A percentile compares a stretch with the other conserved stretches of the same genome.
Evolutionary conservation across 2,797 vertebrate species (phyloP).

Genomic region (Remorina albescens): DNA sequence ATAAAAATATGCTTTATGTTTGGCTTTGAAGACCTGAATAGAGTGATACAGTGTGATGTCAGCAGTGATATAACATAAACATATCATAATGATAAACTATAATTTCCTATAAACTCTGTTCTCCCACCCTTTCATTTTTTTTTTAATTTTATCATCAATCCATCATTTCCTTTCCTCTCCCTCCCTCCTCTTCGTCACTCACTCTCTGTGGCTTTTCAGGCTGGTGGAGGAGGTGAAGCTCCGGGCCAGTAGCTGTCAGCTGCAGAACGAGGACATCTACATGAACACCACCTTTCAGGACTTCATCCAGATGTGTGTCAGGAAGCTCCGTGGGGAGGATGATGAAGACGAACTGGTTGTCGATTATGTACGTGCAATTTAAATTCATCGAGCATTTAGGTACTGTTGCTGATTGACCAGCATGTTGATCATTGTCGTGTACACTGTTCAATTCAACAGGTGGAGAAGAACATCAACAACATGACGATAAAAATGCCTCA

Average conservation of each 20-base stretch:
- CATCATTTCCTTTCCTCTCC: background rate
- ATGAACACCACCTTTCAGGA: conserved; percentile 91
- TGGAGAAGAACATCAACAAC: conserved; percentile 86
- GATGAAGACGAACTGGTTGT: conserved; percentile 81
- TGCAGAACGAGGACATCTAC: conserved; percentile 92
- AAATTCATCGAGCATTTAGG: background rate
- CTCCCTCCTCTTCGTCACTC: background rate
- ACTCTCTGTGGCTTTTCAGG: conserved; percentile 60
- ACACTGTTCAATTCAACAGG: conserved; percentile 69
- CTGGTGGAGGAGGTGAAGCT: conserved; percentile 92
- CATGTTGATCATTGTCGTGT: no score
- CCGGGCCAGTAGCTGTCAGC: conserved; percentile 82
- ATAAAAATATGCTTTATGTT: no score
- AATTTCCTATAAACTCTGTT: no score
- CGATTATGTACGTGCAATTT: conserved; percentile 82
- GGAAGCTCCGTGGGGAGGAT: conserved; percentile 88
- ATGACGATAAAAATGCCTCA: conserved; percentile 89
- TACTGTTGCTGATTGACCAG: background rate
- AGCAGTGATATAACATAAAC: no score
- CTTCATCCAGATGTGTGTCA: conserved; percentile 90
- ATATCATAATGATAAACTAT: no score
- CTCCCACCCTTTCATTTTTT: no score
- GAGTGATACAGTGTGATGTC: no score
- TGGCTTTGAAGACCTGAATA: no score
- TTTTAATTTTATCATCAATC: no score